Percentiles rank a stretch among this genome's conserved stretches.
Conservation (phyloP, 2,113 vertebrate genomes). For the Bubalus kerabau region DNA sequence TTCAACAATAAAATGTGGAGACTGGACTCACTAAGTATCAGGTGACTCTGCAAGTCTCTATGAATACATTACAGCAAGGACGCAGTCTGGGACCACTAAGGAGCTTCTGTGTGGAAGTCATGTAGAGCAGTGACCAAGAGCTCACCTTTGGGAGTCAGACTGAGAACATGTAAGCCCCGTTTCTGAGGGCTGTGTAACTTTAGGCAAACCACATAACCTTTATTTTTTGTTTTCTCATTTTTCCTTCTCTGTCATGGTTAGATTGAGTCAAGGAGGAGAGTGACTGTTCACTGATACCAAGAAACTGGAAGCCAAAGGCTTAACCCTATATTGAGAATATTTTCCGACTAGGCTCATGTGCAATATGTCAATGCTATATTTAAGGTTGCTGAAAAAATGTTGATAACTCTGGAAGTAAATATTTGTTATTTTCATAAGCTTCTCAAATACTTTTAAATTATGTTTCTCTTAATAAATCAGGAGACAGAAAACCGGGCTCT, state of each 20-base stretch:
- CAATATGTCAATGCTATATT: not conserved
- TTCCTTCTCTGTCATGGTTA: not conserved
- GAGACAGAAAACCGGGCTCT: constrained; percentile 89
- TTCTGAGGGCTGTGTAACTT: not conserved
- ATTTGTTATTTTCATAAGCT: not conserved
- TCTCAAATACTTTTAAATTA: not conserved
- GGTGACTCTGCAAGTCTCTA: not conserved
- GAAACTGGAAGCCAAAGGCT: not conserved
- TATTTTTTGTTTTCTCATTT: not conserved
- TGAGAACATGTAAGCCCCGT: no score
- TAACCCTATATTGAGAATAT: not conserved
- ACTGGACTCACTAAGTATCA: not conserved
- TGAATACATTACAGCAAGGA: not conserved
- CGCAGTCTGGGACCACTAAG: no score
- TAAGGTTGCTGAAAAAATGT: not conserved
- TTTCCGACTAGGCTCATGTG: not conserved
- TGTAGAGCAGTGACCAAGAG: not conserved
- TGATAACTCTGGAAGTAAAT: not conserved
- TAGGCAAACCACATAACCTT: not conserved
- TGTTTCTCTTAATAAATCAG: constrained; percentile 70
- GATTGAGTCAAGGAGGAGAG: not conserved
- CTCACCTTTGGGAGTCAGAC: not conserved
- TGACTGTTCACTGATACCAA: not conserved
- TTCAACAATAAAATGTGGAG: not conserved
- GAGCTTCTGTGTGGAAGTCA: not conserved